Evolutionary conservation across 2,888 invertebrate species (phyloP), one percentile per base, ranked within the genome.

Genomic region (Bombylius discolor): DNA sequence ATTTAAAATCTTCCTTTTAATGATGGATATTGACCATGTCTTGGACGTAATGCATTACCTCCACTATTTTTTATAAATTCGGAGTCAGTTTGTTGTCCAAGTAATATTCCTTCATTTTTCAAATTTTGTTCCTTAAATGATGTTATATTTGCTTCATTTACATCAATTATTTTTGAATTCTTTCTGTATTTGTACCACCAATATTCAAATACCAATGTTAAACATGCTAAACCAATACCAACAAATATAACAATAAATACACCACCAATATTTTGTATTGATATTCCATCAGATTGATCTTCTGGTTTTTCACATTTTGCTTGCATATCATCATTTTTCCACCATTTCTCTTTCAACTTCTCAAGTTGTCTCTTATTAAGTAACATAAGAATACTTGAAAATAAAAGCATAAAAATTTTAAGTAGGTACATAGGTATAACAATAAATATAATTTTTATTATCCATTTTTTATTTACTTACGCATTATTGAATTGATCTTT

Each of bases 231-330:
- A 0, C 88, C 90, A 42, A 96, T 94, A 0, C 96, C 96, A 64
- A 95, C 93, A 67, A 96, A 91, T 61, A 98, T 96, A 0, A 98
- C 95, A 54, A 98, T 93, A 70, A 98, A 98, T 0, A 98, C 97
- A 1, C 97, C 97, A 50, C 95, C 97, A 63, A 98, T 98, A 71
- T 98, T 98, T 68, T 94, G 87, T 59, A 98, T 96, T 58, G 94
- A 95, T 68, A 98, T 98, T 51, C 98, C 98, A 68, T 96, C 97
- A 5, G 90, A 90, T 68, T 96, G 93, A 68, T 94, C 90, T 67
- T 93, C 91, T 55, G 89, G 86, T 63, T 89, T 87, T 64, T 90
- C 89, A 65, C 93, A 93, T 59, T 81, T 80, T 64, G 82, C 81
- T 44, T 82, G 82, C 8, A 83, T 81, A 0, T 85, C 86, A 66